phyloP scores from a whole-genome alignment of 1,140 invertebrate genomes.

The Hormaphis cornu region DNA sequence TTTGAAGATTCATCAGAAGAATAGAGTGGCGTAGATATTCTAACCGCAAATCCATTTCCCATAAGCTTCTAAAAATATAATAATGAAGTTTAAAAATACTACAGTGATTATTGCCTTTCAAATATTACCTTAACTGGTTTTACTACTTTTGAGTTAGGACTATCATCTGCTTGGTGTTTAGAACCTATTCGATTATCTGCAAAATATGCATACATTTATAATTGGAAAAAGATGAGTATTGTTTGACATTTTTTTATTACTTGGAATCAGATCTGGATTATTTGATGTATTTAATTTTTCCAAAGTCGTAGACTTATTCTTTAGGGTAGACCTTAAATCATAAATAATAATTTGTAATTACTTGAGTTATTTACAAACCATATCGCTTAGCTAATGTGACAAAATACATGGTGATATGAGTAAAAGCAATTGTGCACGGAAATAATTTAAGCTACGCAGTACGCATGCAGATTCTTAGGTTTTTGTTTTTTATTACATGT shows the following conservation, averaged over 20 bases:
- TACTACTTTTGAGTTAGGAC: neutral
- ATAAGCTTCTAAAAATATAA: conserved; percentile 15
- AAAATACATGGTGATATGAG: neutral
- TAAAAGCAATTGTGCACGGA: conserved; percentile 16
- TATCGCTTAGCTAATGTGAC: too few relatives aligned
- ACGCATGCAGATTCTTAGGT: neutral
- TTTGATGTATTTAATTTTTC: neutral
- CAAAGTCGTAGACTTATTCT: neutral
- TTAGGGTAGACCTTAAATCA: conserved; percentile 2
- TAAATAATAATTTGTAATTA: neutral
- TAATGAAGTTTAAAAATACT: neutral
- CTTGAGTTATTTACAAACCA: neutral
- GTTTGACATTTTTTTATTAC: neutral
- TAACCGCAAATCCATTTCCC: conserved; percentile 3
- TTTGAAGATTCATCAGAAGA: conserved; percentile 8
- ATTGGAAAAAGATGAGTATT: neutral
- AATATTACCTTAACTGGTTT: neutral
- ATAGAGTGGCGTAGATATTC: neutral
- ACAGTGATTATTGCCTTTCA: neutral
- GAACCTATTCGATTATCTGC: neutral
- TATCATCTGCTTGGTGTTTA: neutral
- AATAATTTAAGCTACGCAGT: neutral
- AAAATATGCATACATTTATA: neutral
- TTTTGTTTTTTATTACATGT: neutral
- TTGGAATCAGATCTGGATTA: neutral